Conservation (phyloP, 1,140 invertebrate genomes). For the Cryptotermes secundus region DNA sequence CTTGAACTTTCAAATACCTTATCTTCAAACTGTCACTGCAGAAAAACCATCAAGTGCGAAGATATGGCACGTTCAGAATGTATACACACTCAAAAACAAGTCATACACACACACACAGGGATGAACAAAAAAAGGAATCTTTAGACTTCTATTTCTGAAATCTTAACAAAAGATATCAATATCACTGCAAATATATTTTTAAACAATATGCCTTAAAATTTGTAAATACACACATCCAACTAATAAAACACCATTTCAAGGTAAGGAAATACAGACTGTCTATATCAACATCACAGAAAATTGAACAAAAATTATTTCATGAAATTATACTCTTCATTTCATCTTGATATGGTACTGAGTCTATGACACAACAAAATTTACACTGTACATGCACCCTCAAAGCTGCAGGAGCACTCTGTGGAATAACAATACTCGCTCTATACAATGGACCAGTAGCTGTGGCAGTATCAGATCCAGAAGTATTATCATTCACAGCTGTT, state of each 20-base stretch:
- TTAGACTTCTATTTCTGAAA: too few relatives aligned
- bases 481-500: too few relatives aligned
- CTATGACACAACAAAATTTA: background rate
- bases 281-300: constrained; percentile 2
- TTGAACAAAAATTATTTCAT: too few relatives aligned
- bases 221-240: background rate
- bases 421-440: background rate
- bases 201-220: constrained; percentile 2
- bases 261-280: background rate
- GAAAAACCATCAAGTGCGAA: too few relatives aligned
- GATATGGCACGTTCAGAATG: too few relatives aligned
- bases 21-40: too few relatives aligned
- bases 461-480: too few relatives aligned
- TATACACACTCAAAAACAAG: too few relatives aligned
- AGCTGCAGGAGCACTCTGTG: background rate
- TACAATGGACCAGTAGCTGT: too few relatives aligned
- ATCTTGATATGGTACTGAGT: background rate
- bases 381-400: background rate
- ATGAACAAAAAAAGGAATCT: too few relatives aligned
- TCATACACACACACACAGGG: too few relatives aligned
- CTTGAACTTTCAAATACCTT: too few relatives aligned
- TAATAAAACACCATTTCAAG: background rate
- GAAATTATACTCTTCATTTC: background rate
- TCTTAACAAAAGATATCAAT: background rate
- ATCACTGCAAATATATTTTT: constrained; percentile 12